These are phyloP conservation scores for Psittacula echo DNA, from an alignment of 2,797 vertebrate genomes.

Conservation along the genomic window DNA sequence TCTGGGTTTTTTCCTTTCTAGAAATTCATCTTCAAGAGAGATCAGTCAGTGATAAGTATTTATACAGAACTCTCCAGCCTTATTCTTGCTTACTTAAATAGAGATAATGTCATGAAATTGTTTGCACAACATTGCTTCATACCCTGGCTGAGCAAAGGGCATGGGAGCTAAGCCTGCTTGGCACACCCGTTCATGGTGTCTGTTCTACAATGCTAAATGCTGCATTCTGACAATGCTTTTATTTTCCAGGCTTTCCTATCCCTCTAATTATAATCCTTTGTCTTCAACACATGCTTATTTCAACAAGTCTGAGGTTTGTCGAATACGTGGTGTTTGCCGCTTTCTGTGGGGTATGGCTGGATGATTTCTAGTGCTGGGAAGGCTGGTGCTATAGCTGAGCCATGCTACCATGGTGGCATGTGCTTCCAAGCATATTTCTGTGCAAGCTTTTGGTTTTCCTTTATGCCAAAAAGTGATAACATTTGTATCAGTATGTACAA, in stretches of 20 bases:
- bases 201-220: not conserved
- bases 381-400: rapidly evolving
- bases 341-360: rapidly evolving
- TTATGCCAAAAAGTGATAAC: not conserved
- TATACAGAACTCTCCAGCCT: not conserved
- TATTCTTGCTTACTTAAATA: not conserved
- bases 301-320: rapidly evolving
- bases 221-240: not conserved
- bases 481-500: not conserved
- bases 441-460: not conserved
- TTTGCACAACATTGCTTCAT: not conserved
- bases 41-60: not conserved
- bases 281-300: not conserved
- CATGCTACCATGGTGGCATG: not conserved
- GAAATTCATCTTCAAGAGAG: not conserved
- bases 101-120: not conserved
- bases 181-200: not conserved
- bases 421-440: not conserved
- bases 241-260: not conserved
- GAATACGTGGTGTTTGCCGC: not conserved
- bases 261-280: not conserved
- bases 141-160: not conserved
- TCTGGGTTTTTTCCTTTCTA: not conserved
- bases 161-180: not conserved
- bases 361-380: not conserved